Evolutionary conservation across 1,140 invertebrate genomes (phyloP), one percentile per base, ranked within the genome.

Genomic region (Drosophila quadrilineata): DNA sequence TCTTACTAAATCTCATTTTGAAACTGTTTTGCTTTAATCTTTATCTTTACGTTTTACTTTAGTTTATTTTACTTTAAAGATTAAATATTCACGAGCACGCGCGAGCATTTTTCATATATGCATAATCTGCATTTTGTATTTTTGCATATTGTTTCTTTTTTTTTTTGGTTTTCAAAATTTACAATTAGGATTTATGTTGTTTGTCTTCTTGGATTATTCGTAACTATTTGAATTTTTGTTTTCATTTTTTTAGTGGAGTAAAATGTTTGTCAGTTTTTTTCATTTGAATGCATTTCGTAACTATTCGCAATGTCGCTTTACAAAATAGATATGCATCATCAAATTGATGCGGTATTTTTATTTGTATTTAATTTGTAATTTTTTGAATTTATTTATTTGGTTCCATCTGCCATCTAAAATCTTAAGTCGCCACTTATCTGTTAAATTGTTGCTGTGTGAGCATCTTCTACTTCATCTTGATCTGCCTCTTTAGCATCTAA

Each of bases 61-160:
- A 46, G 38, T 77, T 57, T 71, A 38, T 17, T 29, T 66, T 60
- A 52, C 22, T 21, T 65, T 77, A 59, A 65, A 54, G 26, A 71
- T 85, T 85, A 71, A 75, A 75, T 85, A 85, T 85, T 85, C 79
- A 85, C 79, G 79, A 85, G 79, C 79, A 85, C 79, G 71, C 79
- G 71, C 74, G 79, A 85, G 79, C 79, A 77, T 84, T 73, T 84
- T 36, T n/a, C n/a, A n/a, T 52, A 59, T 67, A 75, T 67, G 60
- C 66, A 62, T 75, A 62, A 63, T 22, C 54, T 35, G 29, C 56
- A 46, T 26, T 58, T 53, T 67, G 45, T 70, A 69, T 64, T 60
- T 53, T 40, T 50, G 12, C n/a, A 35, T 52, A 35, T 31, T n/a
- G 14, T 53, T 64, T 45, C 10, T 9, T n/a, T 46, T 26, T 29